A percentile compares a stretch with the other conserved stretches of the same genome.
Conservation (phyloP, 2,888 invertebrate species). For the Nomada ruficornis region DNA sequence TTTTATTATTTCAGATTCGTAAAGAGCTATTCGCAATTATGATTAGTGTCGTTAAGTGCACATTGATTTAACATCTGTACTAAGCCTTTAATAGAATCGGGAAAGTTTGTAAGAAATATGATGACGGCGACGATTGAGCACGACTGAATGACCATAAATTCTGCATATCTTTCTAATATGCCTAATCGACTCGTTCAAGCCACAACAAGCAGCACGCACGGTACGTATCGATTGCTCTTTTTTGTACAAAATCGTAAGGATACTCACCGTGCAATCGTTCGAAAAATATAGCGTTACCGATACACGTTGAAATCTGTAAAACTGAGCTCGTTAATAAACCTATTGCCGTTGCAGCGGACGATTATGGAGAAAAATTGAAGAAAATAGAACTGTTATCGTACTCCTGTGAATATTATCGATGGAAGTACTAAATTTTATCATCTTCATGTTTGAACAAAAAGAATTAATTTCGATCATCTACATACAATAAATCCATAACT, state of each 20-base stretch:
- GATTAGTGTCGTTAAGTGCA: too few relatives aligned
- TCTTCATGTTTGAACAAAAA: neutral
- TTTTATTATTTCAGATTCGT: too few relatives aligned
- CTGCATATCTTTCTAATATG: slow-evolving; percentile 20
- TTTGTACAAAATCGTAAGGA: neutral
- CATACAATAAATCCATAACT: too few relatives aligned
- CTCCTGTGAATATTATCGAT: neutral
- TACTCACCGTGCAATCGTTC: slow-evolving; percentile 40
- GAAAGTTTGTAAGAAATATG: neutral
- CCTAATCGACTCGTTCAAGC: slow-evolving; percentile 16
- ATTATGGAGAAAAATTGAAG: neutral
- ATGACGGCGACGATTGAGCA: slow-evolving; percentile 20
- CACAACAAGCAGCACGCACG: slow-evolving; percentile 17
- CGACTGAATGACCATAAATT: slow-evolving; percentile 20
- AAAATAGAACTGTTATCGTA: neutral
- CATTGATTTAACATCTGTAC: too few relatives aligned
- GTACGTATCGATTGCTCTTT: neutral
- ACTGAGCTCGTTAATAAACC: neutral
- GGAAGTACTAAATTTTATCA: neutral
- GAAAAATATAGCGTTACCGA: slow-evolving; percentile 21
- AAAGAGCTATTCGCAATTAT: too few relatives aligned
- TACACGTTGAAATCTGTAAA: slow-evolving; percentile 28
- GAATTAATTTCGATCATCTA: too few relatives aligned
- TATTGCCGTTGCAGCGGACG: neutral
- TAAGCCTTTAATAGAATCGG: too few relatives aligned